These are phyloP conservation scores for Ridgeia piscesae DNA, from an alignment of 1,140 invertebrate species.

Conservation along the genomic window DNA sequence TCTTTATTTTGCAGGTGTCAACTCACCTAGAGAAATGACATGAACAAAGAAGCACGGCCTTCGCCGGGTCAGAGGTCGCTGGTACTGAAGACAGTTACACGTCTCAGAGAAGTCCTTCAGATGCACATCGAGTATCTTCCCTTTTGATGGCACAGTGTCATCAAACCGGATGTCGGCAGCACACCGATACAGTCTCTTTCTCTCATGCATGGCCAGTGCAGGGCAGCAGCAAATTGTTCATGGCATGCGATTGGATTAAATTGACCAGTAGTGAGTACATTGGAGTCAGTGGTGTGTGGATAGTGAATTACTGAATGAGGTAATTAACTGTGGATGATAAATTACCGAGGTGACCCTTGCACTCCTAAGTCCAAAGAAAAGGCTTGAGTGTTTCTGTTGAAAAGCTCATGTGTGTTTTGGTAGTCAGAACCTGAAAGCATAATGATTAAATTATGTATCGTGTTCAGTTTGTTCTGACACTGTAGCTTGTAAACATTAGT, in stretches of 20 bases:
- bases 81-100: constrained; percentile 51
- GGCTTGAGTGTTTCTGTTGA: background rate
- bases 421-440: background rate
- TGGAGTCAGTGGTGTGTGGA: background rate
- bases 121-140: constrained; percentile 46
- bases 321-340: background rate
- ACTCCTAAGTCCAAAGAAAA: background rate
- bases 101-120: constrained; percentile 50
- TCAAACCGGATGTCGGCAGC: constrained; percentile 52
- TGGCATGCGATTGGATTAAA: background rate
- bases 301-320: background rate
- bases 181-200: constrained; percentile 41
- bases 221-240: background rate
- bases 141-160: constrained; percentile 40
- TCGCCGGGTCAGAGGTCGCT: constrained; percentile 43
- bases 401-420: background rate
- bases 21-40: constrained; percentile 49
- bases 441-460: background rate
- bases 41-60: constrained; percentile 55
- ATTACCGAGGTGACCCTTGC: no score
- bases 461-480: background rate
- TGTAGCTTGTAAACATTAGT: background rate
- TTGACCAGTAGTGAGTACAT: background rate
- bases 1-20: constrained; percentile 1
- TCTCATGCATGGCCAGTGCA: constrained; percentile 21